Evolutionary conservation across 2,797 vertebrate species (phyloP).

Genomic region (Valencia hispanica): DNA sequence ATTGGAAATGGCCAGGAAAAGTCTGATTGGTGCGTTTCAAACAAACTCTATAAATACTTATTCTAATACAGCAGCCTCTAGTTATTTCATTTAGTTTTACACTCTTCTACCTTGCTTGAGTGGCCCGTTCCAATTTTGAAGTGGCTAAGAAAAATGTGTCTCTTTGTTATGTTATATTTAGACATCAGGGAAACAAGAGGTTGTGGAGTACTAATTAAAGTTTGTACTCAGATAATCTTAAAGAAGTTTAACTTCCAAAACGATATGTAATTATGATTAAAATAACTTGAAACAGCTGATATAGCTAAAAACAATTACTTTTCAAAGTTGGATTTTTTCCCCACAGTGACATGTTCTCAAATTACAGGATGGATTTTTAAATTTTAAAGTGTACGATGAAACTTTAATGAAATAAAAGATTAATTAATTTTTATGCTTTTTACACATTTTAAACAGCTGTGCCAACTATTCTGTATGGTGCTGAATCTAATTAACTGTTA

Average conservation of each 20-base stretch:
- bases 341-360: no score
- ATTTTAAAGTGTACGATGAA: background rate
- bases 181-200: no score
- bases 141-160: background rate
- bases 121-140: background rate
- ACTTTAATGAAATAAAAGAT: background rate
- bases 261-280: no score
- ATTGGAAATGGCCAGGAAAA: background rate
- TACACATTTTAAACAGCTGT: background rate
- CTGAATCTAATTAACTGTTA: no score
- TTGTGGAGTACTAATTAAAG: background rate
- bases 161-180: background rate
- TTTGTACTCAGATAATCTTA: background rate
- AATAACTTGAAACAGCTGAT: no score
- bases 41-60: background rate
- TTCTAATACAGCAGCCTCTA: background rate
- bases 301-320: no score
- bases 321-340: no score
- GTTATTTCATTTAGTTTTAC: background rate
- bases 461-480: background rate
- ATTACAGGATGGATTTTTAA: no score
- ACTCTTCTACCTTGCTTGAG: background rate
- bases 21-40: background rate
- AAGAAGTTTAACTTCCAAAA: background rate
- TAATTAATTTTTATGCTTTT: background rate